Conservation (phyloP, 2,888 invertebrate species). For the Disparrhopalites patrizii region DNA sequence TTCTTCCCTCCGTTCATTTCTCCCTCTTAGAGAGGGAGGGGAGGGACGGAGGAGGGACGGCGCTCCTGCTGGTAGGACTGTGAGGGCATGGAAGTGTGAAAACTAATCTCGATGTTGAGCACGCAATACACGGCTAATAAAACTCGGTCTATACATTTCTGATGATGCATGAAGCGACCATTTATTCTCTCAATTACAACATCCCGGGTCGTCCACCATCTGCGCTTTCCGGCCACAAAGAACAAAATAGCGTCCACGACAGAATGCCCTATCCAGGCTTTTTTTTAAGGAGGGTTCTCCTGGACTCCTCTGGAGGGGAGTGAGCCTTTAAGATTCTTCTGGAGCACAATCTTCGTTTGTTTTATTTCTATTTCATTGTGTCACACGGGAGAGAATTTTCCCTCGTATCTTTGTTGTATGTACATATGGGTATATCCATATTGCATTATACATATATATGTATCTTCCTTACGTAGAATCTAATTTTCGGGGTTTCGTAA, state of each 20-base stretch:
- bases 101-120: constrained; percentile 41
- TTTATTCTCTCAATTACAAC: constrained; percentile 42
- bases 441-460: too few species aligned
- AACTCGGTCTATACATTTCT: constrained; percentile 39
- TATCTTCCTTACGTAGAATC: too few species aligned
- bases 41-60: not conserved
- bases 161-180: constrained; percentile 42
- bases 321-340: constrained; percentile 1
- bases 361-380: constrained; percentile 8
- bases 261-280: too few species aligned
- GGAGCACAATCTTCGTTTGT: too few species aligned
- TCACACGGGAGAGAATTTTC: too few species aligned
- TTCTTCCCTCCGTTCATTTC: not conserved
- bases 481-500: too few species aligned
- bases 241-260: constrained; percentile 1
- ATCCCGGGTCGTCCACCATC: constrained; percentile 28
- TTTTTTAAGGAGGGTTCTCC: too few species aligned
- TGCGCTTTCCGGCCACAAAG: constrained; percentile 16
- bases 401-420: too few species aligned
- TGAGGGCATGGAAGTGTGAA: constrained; percentile 24
- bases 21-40: not conserved
- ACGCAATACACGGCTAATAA: constrained; percentile 43
- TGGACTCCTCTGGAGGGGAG: too few species aligned
- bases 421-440: too few species aligned
- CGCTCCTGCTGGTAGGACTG: not conserved